Evolutionary conservation across 2,888 invertebrate species (phyloP), one percentile per base, ranked within the genome.

Genomic region (Podabrus alpinus): DNA sequence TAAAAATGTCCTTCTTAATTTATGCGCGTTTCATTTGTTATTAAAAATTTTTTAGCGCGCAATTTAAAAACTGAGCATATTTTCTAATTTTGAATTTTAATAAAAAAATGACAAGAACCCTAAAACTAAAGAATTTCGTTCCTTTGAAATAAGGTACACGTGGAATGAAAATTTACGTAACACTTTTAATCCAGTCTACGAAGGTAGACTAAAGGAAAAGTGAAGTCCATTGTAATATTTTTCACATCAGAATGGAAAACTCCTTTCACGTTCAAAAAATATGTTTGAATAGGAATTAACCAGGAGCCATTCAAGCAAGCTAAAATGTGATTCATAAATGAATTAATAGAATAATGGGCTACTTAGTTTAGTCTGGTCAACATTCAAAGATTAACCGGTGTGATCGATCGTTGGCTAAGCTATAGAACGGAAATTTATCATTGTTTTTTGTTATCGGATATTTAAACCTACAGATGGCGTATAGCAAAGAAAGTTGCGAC

Each of bases 81-180:
- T 29, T 70, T 64, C 21, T 70, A 70, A 64, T 66, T 70, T 66
- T 19, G 45, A 17, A 64, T 70, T 70, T 70, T 70, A 70, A 70
- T 70, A 70, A 70, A 62, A 70, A 62, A 59, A 17, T 21, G 59
- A 9, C 5, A 29, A 64, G n/a, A n/a, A 45, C n/a, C 45, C 45
- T 45, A 45, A 11, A n/a, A 45, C 45, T n/a, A 45, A 45, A 45
- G 45, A 45, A 45, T 45, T n/a, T 45, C 45, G 1, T 45, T n/a
- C 45, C 45, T 45, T 45, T 45, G 45, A 45, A 45, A 45, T 45
- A 45, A 45, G 45, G 45, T 45, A 45, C 45, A 45, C 45, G 45
- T 45, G 45, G 7, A 45, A 45, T 45, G 45, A 45, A 45, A 45
- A 45, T 45, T 45, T 45, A 45, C 45, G 45, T 45, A 45, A 45